Percentiles rank a stretch among this genome's conserved stretches.
These are phyloP conservation scores for Drosophila sucinea DNA, from an alignment of 1,140 invertebrate species.

Conservation along the genomic window DNA sequence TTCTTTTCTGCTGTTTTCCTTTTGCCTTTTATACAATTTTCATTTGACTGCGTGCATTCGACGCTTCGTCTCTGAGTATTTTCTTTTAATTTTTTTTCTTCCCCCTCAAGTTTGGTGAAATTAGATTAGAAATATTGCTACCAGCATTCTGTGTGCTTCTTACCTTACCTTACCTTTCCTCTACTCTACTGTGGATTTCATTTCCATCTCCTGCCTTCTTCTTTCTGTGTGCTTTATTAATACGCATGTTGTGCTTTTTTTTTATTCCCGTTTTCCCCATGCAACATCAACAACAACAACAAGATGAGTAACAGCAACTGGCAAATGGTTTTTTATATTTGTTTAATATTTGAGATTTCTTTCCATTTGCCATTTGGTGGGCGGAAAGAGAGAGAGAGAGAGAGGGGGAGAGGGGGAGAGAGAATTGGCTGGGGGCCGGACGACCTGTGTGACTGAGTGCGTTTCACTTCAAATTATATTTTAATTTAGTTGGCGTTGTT, in stretches of 20 bases:
- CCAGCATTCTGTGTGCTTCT: slow-evolving; percentile 69
- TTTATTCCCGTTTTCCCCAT: slow-evolving; percentile 59
- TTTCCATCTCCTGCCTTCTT: slow-evolving; percentile 30
- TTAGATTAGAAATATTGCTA: slow-evolving; percentile 82
- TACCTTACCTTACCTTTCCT: not conserved
- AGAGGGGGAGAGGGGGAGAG: not conserved
- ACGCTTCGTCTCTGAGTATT: slow-evolving; percentile 56
- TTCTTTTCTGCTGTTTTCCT: slow-evolving; percentile 35
- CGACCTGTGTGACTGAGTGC: slow-evolving; percentile 4
- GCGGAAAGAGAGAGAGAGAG: not conserved
- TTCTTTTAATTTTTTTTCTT: slow-evolving; percentile 72
- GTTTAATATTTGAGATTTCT: slow-evolving; percentile 62
- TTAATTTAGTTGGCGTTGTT: slow-evolving; percentile 64
- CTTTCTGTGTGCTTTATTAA: slow-evolving; percentile 58
- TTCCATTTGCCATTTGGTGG: slow-evolving; percentile 26
- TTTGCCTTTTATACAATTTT: slow-evolving; percentile 44
- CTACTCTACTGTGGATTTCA: not conserved
- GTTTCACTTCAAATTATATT: slow-evolving; percentile 57
- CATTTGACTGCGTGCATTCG: slow-evolving; percentile 27
- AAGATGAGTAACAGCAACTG: slow-evolving; percentile 5
- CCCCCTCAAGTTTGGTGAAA: slow-evolving; percentile 64
- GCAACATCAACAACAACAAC: slow-evolving; percentile 19
- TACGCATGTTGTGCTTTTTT: slow-evolving; percentile 60
- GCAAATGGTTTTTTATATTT: slow-evolving; percentile 64
- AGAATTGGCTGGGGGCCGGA: slow-evolving; percentile 17